phyloP scores from a whole-genome alignment of 2,113 vertebrate genomes.

The Poeciliopsis occidentalis region DNA sequence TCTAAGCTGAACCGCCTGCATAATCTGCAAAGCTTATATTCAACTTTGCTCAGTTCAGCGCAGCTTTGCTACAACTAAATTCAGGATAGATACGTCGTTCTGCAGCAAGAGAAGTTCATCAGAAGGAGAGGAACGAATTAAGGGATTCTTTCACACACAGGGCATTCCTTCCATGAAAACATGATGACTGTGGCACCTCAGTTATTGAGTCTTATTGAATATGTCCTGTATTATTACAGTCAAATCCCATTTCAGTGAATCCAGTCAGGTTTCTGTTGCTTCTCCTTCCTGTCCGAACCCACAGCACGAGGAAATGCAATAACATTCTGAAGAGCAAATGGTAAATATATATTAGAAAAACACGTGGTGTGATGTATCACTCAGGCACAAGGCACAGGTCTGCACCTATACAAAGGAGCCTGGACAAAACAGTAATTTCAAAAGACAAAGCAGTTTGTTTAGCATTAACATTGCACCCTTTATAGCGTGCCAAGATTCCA shows the following conservation, averaged over 20 bases:
- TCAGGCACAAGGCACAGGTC: slow-evolving; percentile 11
- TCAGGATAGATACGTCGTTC: slow-evolving; percentile 7
- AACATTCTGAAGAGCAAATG: slow-evolving; percentile 32
- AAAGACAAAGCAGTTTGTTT: slow-evolving; percentile 55
- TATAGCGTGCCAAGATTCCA: slow-evolving; percentile 55
- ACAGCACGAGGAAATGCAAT: slow-evolving; percentile 45
- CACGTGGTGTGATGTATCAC: slow-evolving; percentile 11
- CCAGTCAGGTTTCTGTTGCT: slow-evolving; percentile 38
- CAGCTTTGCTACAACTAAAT: not conserved
- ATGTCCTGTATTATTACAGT: slow-evolving; percentile 39
- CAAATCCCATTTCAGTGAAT: slow-evolving; percentile 47
- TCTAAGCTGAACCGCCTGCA: slow-evolving; percentile 45
- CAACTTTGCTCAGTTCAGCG: not conserved
- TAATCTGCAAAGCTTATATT: slow-evolving; percentile 38
- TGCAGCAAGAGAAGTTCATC: slow-evolving; percentile 6
- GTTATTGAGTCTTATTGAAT: slow-evolving; percentile 37
- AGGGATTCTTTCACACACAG: slow-evolving; percentile 14
- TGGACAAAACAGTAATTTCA: slow-evolving; percentile 34
- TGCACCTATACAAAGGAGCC: slow-evolving; percentile 3
- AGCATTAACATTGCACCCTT: slow-evolving; percentile 50
- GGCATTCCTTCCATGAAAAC: slow-evolving; percentile 7
- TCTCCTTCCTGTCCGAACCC: slow-evolving; percentile 37
- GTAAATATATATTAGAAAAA: slow-evolving; percentile 12
- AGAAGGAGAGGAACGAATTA: slow-evolving; percentile 10
- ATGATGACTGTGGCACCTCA: slow-evolving; percentile 5